phyloP scores from a whole-genome alignment of 2,113 vertebrate species.

The Ciconia maguari region DNA sequence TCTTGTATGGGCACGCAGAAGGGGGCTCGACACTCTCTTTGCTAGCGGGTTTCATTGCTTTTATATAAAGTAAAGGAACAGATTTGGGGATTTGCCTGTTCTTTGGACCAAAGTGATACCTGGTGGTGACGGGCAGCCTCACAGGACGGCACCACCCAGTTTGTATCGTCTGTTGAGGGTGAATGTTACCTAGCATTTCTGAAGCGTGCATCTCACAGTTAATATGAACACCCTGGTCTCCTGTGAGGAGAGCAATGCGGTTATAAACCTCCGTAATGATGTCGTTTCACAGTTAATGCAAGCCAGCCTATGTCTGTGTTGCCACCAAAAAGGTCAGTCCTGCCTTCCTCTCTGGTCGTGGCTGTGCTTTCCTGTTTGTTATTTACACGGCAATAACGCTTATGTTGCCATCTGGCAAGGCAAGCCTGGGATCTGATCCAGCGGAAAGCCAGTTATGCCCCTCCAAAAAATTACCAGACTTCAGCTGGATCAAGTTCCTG shows the following conservation, averaged over 20 bases:
- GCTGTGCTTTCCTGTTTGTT: neutral
- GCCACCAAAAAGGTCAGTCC: conserved; percentile 3
- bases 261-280: neutral
- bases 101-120: neutral
- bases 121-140: neutral
- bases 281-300: neutral
- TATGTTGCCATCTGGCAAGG: conserved; percentile 2
- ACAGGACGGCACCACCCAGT: neutral
- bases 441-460: neutral
- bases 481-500: neutral
- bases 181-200: neutral
- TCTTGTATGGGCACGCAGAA: fast-evolving
- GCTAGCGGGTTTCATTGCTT: neutral
- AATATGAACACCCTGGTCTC: neutral
- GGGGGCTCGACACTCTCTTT: neutral
- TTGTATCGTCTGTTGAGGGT: no score
- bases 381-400: neutral
- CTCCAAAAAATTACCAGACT: neutral
- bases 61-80: fast-evolving
- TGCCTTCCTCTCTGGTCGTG: neutral
- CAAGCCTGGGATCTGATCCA: neutral
- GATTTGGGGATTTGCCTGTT: neutral
- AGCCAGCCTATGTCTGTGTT: neutral
- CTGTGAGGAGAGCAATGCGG: neutral
- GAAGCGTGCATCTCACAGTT: fast-evolving